Evolutionary conservation across 2,113 vertebrate species (phyloP).

Genomic region (Vulpes lagopus): DNA sequence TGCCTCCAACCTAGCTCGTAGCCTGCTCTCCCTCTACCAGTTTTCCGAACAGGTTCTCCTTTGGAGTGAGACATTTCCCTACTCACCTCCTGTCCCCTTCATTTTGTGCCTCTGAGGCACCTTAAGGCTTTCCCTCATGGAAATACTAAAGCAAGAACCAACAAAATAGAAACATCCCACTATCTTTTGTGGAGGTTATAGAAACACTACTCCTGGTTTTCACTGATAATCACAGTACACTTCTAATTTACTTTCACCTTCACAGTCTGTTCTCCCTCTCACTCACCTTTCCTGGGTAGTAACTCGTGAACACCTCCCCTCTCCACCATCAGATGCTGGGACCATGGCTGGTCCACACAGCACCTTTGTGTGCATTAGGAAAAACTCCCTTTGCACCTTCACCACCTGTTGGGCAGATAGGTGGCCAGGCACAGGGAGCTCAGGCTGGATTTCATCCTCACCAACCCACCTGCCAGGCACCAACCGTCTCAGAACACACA

Average conservation of each 20-base stretch:
- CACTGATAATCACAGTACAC: rapidly evolving
- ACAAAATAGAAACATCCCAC: not conserved
- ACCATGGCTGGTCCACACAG: rapidly evolving
- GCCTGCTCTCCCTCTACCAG: not conserved
- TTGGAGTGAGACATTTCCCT: too few species aligned
- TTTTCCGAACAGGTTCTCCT: not conserved
- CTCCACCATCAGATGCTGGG: not conserved
- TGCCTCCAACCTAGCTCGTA: too few species aligned
- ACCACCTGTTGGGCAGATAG: not conserved
- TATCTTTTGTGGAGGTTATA: not conserved
- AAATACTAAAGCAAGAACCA: not conserved
- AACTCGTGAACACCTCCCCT: rapidly evolving
- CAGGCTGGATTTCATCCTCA: rapidly evolving
- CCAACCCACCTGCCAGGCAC: not conserved
- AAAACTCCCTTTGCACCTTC: not conserved
- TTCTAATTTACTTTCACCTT: not conserved
- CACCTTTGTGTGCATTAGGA: not conserved
- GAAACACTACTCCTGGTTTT: not conserved
- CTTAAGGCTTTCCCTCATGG: not conserved
- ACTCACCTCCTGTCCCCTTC: not conserved
- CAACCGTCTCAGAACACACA: rapidly evolving
- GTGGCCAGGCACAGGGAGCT: not conserved
- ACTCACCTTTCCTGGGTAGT: not conserved
- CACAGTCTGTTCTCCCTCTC: not conserved
- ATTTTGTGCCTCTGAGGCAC: conserved; percentile 1